Evolutionary conservation across 2,888 invertebrate species (phyloP).

Genomic region (Caenorhabditis panamensis): DNA sequence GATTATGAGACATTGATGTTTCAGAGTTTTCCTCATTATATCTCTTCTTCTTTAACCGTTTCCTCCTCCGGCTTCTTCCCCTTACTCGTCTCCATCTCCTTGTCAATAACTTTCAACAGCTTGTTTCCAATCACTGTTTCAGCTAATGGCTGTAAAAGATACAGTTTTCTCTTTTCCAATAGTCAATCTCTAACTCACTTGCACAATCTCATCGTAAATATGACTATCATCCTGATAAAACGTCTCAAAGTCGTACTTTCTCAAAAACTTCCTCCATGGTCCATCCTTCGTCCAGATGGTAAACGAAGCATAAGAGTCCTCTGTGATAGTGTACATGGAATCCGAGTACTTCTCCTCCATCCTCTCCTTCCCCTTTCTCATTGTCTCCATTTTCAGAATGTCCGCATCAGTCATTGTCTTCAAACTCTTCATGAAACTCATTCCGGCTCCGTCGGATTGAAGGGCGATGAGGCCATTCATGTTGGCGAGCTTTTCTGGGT

Average conservation of each 20-base stretch:
- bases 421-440: neutral
- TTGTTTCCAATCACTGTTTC: neutral
- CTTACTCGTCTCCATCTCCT: neutral
- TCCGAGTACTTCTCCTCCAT: conserved; percentile 2
- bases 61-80: too few species aligned
- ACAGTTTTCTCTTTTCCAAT: neutral
- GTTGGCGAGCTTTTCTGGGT: neutral
- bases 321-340: neutral
- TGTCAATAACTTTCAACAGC: neutral
- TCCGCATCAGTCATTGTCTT: neutral
- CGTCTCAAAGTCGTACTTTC: neutral
- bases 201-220: neutral
- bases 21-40: too few species aligned
- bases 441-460: neutral
- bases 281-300: neutral
- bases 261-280: neutral
- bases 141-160: neutral
- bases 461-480: neutral
- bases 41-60: too few species aligned
- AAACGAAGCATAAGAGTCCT: neutral
- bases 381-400: neutral
- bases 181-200: neutral
- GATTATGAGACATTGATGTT: too few species aligned
- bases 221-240: neutral
- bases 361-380: neutral